Base-by-base conservation (phyloP, 2,888 invertebrate species). In the Drosophila tanythrix region DNA sequence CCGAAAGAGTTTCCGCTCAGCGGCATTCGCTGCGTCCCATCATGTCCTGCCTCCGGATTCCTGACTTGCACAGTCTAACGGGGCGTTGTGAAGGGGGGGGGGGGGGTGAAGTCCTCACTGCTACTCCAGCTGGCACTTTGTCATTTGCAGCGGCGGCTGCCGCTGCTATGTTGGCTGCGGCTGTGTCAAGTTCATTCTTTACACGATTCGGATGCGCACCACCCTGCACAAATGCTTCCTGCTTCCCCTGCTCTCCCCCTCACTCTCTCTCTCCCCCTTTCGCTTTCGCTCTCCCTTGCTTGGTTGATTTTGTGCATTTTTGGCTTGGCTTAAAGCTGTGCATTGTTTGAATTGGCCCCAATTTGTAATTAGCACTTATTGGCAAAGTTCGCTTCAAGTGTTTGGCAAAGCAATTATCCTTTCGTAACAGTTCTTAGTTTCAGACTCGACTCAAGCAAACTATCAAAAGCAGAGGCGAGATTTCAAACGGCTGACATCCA, bases 1-100 rank as follows among this genome's bases (percentile, higher is more conserved):
- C 68, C 80, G 64, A 82, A 82, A 78, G 73, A 77, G 80, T 82
- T 82, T 82, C 82, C 82, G 82, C 78, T 78, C 70, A 77, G 81
- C 64, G 82, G 78, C 80, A 31, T 62, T 50, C 61, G 35, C 50
- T 57, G 66, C 46, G n/a, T 51, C 35, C 66, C 71, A 33, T 56
- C 58, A 48, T 38, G 66, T 31, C 63, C 36, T 68, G 62, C 43
- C 38, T 52, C 7, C 56, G 51, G 63, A 51, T 48, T 55, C 60
- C 21, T 43, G 5, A 43, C 43, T 43, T 43, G 43, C 21, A 5
- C 11, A 2, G 11, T 21, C 11, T 11, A 43, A 43, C 2, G 21
- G 21, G 21, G 1, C 5, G 11, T 2, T 21, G 21, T 2, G 2
- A 11, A 21, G n/a, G n/a, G 21, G 11, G 43, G 2, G 5, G n/a